Evolutionary conservation across 2,113 vertebrate genomes (phyloP).

Genomic region (Pycnonotus jocosus): DNA sequence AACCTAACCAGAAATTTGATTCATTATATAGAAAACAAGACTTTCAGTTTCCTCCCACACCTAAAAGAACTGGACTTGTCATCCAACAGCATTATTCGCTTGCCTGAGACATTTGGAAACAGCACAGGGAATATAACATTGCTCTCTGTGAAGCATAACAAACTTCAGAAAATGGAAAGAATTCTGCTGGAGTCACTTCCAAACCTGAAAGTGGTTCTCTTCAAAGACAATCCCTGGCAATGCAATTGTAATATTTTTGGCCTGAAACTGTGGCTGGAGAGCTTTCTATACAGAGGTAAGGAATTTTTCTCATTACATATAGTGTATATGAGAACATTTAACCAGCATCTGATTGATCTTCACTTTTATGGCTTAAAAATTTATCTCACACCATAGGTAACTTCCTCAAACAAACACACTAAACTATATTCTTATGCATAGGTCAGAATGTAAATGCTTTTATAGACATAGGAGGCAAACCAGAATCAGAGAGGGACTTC

Average conservation of each 20-base stretch:
- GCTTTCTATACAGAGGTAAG: conserved; percentile 91
- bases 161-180: conserved; percentile 82
- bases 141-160: conserved; percentile 84
- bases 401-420: neutral
- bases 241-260: conserved; percentile 90
- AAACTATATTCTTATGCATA: neutral
- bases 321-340: neutral
- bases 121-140: conserved; percentile 84
- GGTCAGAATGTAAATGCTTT: neutral
- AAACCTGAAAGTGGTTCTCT: conserved; percentile 79
- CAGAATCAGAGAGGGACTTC: neutral
- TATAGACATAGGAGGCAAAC: neutral
- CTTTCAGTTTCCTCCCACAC: conserved; percentile 80
- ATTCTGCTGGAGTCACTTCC: conserved; percentile 83
- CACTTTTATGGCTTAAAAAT: neutral
- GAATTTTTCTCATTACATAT: neutral
- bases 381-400: neutral
- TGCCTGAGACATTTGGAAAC: conserved; percentile 82
- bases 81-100: conserved; percentile 81
- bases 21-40: conserved; percentile 82
- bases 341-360: neutral
- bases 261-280: conserved; percentile 96
- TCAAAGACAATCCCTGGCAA: conserved; percentile 90
- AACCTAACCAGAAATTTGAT: conserved; percentile 87
- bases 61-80: conserved; percentile 89